Conservation (phyloP, 1,140 invertebrate genomes). For the Microvelia longipes region DNA sequence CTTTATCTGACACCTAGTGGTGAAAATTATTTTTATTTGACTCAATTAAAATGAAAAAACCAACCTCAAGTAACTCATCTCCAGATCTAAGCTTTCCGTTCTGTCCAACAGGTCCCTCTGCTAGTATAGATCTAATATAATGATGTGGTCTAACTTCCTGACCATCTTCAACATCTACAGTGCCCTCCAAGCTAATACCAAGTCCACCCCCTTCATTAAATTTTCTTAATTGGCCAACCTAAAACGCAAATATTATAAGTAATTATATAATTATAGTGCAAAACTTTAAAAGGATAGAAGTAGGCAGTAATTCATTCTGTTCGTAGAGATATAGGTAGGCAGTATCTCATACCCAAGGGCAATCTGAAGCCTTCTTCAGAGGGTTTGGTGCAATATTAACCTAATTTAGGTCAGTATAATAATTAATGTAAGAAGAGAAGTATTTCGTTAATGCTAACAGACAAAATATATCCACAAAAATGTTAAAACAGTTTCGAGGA, state of each 20-base stretch:
- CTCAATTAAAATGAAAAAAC: too few relatives aligned
- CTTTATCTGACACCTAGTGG: too few relatives aligned
- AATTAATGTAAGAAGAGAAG: too few relatives aligned
- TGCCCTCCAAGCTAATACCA: slow-evolving; percentile 75
- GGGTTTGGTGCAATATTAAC: too few relatives aligned
- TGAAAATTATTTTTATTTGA: too few relatives aligned
- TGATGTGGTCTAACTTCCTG: slow-evolving; percentile 61
- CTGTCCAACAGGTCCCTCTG: slow-evolving; percentile 65
- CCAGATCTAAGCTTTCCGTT: slow-evolving; percentile 60
- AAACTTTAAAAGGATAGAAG: too few relatives aligned
- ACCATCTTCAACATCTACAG: slow-evolving; percentile 60
- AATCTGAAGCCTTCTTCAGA: neutral
- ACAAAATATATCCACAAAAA: too few relatives aligned
- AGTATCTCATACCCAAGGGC: neutral
- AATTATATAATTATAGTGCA: too few relatives aligned
- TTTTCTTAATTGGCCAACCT: slow-evolving; percentile 53
- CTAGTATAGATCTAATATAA: slow-evolving; percentile 62
- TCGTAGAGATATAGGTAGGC: neutral
- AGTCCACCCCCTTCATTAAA: slow-evolving; percentile 55
- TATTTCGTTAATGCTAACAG: too few relatives aligned
- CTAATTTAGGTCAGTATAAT: too few relatives aligned
- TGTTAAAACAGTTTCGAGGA: too few relatives aligned
- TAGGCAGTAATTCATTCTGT: neutral
- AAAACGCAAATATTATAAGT: too few relatives aligned
- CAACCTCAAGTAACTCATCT: slow-evolving; percentile 77